These are phyloP conservation scores for Rhadina sibilatrix DNA, from an alignment of 2,113 vertebrate species.

Conservation along the genomic window DNA sequence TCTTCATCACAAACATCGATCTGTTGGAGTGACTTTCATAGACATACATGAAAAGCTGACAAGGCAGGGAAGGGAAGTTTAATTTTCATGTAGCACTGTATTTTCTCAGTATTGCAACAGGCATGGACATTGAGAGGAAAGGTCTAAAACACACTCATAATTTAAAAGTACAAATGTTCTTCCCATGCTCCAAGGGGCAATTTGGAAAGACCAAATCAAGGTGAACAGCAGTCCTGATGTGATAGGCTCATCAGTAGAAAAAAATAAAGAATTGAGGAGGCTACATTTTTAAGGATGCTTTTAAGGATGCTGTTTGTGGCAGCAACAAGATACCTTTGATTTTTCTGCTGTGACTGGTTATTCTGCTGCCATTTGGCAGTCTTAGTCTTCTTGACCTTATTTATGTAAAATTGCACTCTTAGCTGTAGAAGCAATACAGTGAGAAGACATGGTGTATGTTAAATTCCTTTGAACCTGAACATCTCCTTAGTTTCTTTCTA, in stretches of 20 bases:
- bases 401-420: neutral
- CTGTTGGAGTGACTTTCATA: neutral
- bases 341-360: neutral
- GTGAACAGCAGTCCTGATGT: neutral
- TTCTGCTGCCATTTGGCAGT: neutral
- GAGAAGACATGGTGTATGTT: neutral
- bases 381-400: neutral
- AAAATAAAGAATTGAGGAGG: neutral
- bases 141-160: conserved; percentile 79
- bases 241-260: neutral
- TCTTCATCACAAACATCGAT: neutral
- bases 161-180: neutral
- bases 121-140: conserved; percentile 80
- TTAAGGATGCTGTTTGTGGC: neutral
- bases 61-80: conserved; percentile 51
- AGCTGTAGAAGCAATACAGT: neutral
- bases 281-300: neutral
- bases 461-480: neutral
- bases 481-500: neutral
- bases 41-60: neutral
- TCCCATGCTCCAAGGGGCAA: neutral
- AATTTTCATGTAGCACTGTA: conserved; percentile 75
- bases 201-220: neutral
- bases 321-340: neutral
- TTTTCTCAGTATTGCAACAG: conserved; percentile 80